Conservation (phyloP, 2,888 invertebrate genomes). For the Iphiclides podalirius region DNA sequence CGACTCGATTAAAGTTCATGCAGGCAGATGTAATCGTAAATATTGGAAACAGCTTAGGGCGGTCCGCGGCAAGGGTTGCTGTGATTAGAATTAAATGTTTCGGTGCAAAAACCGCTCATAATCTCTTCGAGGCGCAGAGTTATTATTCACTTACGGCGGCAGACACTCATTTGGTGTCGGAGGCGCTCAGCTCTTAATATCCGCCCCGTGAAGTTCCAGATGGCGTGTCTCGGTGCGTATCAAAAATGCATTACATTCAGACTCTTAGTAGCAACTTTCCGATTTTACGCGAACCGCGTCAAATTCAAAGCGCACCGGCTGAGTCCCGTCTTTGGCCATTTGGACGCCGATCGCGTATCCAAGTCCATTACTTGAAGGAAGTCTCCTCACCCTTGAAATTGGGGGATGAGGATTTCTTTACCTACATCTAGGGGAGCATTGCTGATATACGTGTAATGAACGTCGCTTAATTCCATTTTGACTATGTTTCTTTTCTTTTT, state of each 20-base stretch:
- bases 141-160: slow-evolving; percentile 17
- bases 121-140: background rate
- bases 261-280: background rate
- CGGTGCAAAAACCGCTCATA: slow-evolving; percentile 1
- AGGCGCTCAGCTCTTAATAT: background rate
- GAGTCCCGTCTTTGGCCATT: slow-evolving; percentile 25
- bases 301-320: background rate
- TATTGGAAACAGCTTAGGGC: no score
- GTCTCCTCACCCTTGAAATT: slow-evolving; percentile 28
- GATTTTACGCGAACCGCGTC: slow-evolving; percentile 4
- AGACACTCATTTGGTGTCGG: background rate
- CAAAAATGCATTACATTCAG: slow-evolving; percentile 30
- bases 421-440: slow-evolving; percentile 24
- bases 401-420: slow-evolving; percentile 16
- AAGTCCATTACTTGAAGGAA: slow-evolving; percentile 23
- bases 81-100: slow-evolving; percentile 9
- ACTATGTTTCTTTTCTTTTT: background rate
- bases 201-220: background rate
- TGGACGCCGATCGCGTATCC: slow-evolving; percentile 25
- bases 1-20: no score
- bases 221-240: slow-evolving; percentile 20
- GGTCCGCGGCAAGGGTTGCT: background rate
- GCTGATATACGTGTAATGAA: no score
- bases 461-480: no score
- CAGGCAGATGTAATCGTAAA: no score